These are phyloP conservation scores for Takifugu bimaculatus DNA, from an alignment of 2,113 vertebrate species.

Conservation along the genomic window DNA sequence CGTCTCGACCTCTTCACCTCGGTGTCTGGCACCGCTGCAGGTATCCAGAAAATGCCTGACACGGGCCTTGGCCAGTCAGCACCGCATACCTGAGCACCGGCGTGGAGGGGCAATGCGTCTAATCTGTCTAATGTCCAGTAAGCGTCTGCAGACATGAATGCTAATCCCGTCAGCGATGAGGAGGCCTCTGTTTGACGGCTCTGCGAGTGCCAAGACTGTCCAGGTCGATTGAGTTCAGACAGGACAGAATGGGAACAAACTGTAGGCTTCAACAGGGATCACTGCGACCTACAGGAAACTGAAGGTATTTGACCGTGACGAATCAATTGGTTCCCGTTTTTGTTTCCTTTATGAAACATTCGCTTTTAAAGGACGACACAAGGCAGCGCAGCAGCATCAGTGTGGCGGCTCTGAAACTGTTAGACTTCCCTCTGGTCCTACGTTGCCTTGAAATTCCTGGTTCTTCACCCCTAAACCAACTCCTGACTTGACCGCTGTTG, in stretches of 20 bases:
- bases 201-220: slow-evolving; percentile 58
- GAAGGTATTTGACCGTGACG: slow-evolving; percentile 46
- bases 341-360: slow-evolving; percentile 45
- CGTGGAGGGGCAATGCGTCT: slow-evolving; percentile 51
- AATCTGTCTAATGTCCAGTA: slow-evolving; percentile 67
- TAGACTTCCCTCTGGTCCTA: no score
- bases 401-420: no score
- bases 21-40: slow-evolving; percentile 61
- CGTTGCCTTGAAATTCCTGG: no score
- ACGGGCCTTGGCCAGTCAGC: slow-evolving; percentile 49
- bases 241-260: slow-evolving; percentile 40
- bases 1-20: slow-evolving; percentile 31
- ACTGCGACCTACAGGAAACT: slow-evolving; percentile 38
- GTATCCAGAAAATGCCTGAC: slow-evolving; percentile 72
- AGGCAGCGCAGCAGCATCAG: not conserved
- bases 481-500: no score
- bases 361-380: slow-evolving; percentile 23
- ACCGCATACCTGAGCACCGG: slow-evolving; percentile 68
- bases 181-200: slow-evolving; percentile 58
- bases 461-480: no score
- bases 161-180: slow-evolving; percentile 74
- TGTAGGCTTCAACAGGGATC: slow-evolving; percentile 47
- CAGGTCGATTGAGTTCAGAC: slow-evolving; percentile 22
- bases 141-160: slow-evolving; percentile 69
- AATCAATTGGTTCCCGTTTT: slow-evolving; percentile 51